Base-by-base conservation (phyloP, 2,797 vertebrate species). In the Pangasius krempfi region DNA sequence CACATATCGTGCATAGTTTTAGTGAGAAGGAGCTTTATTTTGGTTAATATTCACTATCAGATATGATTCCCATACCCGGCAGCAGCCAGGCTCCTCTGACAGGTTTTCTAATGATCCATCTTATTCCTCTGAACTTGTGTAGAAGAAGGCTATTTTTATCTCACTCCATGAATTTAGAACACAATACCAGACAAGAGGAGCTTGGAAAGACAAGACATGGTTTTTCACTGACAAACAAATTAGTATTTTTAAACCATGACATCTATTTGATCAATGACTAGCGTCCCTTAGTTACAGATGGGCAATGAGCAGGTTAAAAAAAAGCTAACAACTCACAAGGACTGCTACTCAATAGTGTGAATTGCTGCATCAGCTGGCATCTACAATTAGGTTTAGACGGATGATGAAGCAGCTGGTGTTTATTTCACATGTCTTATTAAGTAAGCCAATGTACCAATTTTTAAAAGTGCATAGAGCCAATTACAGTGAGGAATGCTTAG, bases 201-300 rank as follows among this genome's bases (percentile, higher is more conserved):
- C 22, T 76, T 33, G 33, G 70, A 75, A 82, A 64, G 76, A 78
- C 62, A 16, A 44, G 79, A 58, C 68, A 83, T 75, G 60, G 10
- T 47, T 66, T 89, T 86, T 89, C 7, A 58, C 54, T 22, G 50
- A 25, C 72, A 89, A 79, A 76, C 78, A 81, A 86, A 93, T 95
- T 93, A 92, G 86, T 92, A 90, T 92, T 92, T 94, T 94, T 88
- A 93, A 95, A 93, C 90, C 37, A 6, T 88, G 90, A 86, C 70
- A 68, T 90, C 83, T 27, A 25, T 91, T 91, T 92, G 85, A 94
- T 94, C 85, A 90, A 87, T 82, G 64, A 75, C 20, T 72, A 14
- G 58, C 66, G 12, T 84, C 47, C 44, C 60, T 4, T 30, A 30
- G 85, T 60, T 75, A 37, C 89, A 83, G 87, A 93, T 90, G 89